phyloP scores from a whole-genome alignment of 2,888 invertebrate genomes.

The Melanchra persicariae region DNA sequence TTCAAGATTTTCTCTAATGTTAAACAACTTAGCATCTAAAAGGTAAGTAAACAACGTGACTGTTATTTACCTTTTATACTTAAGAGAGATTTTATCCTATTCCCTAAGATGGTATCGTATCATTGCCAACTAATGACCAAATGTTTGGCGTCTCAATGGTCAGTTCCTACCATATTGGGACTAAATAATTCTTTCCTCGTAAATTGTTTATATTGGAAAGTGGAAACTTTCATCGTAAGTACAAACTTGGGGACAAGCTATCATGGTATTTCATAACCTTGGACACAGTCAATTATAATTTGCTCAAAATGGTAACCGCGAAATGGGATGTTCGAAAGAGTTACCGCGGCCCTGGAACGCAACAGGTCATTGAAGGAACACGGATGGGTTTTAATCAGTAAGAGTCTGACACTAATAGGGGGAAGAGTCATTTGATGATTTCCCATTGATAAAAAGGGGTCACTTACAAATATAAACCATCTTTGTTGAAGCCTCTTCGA shows the following conservation, averaged over 20 bases:
- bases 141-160: slow-evolving; percentile 30
- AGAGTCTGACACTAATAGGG: too few species aligned
- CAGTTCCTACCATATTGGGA: slow-evolving; percentile 5
- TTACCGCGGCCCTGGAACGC: too few species aligned
- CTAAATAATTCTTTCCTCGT: slow-evolving; percentile 23
- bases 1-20: background rate
- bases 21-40: background rate
- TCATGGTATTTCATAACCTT: background rate
- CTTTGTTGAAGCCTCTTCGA: too few species aligned
- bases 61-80: background rate
- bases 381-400: too few species aligned
- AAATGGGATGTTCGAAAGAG: too few species aligned
- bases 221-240: slow-evolving; percentile 5
- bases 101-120: slow-evolving; percentile 2
- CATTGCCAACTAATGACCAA: background rate
- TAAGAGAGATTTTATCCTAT: slow-evolving; percentile 2
- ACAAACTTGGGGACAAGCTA: background rate
- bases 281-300: too few species aligned
- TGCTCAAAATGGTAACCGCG: too few species aligned
- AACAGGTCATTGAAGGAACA: too few species aligned
- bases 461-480: too few species aligned
- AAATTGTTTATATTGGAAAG: slow-evolving; percentile 34
- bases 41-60: background rate
- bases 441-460: too few species aligned
- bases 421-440: too few species aligned